Conservation (phyloP, 2,888 invertebrate species). For the Hylaea fasciaria region DNA sequence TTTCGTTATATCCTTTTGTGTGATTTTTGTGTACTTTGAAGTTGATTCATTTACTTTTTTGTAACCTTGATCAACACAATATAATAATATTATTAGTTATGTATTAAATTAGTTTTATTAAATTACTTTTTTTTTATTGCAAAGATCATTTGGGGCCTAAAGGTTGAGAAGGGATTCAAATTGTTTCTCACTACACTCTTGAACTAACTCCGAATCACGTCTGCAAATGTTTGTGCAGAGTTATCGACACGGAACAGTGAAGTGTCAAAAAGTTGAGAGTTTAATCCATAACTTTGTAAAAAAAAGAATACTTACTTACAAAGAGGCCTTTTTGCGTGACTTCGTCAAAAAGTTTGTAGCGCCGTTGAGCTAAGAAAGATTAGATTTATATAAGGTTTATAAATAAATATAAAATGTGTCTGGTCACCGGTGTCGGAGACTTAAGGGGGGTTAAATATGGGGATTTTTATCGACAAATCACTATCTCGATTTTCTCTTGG, state of each 20-base stretch:
- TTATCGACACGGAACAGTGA: conserved; percentile 51
- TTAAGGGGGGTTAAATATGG: too few species aligned
- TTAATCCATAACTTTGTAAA: conserved; percentile 80
- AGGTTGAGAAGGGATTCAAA: neutral
- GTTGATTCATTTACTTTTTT: neutral
- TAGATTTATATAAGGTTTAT: too few species aligned
- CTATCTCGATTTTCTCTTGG: too few species aligned
- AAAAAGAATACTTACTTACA: conserved; percentile 73
- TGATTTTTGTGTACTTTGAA: neutral
- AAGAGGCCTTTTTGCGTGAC: conserved; percentile 71
- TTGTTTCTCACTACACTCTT: neutral
- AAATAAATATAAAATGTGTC: too few species aligned
- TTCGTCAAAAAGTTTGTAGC: conserved; percentile 72
- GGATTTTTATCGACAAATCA: too few species aligned
- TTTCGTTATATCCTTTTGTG: neutral
- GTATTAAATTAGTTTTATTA: too few species aligned
- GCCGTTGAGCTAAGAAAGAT: conserved; percentile 27
- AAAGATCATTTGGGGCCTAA: too few species aligned
- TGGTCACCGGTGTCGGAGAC: too few species aligned
- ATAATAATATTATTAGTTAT: too few species aligned
- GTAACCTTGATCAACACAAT: neutral
- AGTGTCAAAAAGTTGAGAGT: conserved; percentile 72
- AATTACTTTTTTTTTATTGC: too few species aligned
- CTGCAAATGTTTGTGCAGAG: conserved; percentile 47
- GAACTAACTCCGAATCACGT: conserved; percentile 16